phyloP scores from a whole-genome alignment of 2,113 vertebrate species.

The Microtus ochrogaster region DNA sequence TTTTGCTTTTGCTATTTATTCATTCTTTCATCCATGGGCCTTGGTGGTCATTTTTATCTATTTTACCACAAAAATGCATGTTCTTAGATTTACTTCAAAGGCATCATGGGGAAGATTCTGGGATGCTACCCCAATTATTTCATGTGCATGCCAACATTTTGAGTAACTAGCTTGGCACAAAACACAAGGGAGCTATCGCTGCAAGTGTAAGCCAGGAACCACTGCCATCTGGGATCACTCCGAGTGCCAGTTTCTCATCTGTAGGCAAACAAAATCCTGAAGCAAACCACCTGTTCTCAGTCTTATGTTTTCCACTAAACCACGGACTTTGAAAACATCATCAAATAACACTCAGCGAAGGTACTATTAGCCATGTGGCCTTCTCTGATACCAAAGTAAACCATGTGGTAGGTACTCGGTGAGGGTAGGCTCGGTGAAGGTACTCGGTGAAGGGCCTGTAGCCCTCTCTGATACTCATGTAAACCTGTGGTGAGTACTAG shows the following conservation, averaged over 20 bases:
- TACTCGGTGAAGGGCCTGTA: neutral
- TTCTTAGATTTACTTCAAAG: conserved; percentile 49
- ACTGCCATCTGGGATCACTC: neutral
- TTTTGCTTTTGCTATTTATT: conserved; percentile 41
- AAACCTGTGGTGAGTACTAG: neutral
- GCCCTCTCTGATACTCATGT: neutral
- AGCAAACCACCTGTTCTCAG: conserved; percentile 13
- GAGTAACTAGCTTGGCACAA: conserved; percentile 6
- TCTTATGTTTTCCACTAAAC: conserved; percentile 49
- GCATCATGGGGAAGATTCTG: neutral
- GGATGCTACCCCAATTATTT: conserved; percentile 11
- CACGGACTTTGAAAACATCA: neutral
- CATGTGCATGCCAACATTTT: conserved; percentile 19
- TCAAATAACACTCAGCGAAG: neutral
- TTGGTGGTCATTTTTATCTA: neutral
- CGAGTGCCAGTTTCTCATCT: neutral
- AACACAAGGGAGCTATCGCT: neutral
- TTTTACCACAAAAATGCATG: neutral
- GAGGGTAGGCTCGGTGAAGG: neutral
- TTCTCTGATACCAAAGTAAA: neutral
- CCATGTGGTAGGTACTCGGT: neutral
- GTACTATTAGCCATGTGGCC: neutral
- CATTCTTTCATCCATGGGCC: neutral
- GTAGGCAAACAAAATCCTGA: conserved; percentile 12
- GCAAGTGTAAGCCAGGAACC: neutral